These are phyloP conservation scores for Excalfactoria chinensis DNA, from an alignment of 2,113 vertebrate species.

Conservation along the genomic window DNA sequence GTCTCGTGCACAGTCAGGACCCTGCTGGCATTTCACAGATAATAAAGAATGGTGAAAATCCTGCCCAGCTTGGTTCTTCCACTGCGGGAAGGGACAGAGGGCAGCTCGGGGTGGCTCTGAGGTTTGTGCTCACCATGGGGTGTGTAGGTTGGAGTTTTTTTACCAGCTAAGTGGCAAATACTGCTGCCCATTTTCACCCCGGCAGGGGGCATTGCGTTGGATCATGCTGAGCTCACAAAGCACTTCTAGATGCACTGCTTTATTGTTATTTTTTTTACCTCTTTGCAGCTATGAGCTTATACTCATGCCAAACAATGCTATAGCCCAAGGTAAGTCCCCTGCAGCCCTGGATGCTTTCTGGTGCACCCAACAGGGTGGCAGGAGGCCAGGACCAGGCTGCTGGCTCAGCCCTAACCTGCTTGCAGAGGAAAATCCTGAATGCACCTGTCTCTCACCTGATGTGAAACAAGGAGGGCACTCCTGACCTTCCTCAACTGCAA, in stretches of 20 bases:
- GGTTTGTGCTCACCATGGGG: not conserved
- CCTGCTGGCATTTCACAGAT: slow-evolving; percentile 9
- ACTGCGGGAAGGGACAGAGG: not conserved
- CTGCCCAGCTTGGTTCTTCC: slow-evolving; percentile 47
- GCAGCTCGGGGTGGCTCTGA: not conserved
- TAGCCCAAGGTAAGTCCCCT: not conserved
- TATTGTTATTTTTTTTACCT: not conserved
- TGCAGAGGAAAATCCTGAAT: not conserved
- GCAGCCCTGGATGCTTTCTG: not conserved
- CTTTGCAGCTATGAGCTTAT: not conserved
- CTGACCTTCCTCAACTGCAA: not conserved
- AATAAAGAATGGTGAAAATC: slow-evolving; percentile 61
- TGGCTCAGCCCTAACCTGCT: not conserved
- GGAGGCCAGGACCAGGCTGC: not conserved
- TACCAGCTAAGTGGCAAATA: not conserved
- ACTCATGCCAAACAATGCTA: not conserved
- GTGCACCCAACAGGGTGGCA: not conserved
- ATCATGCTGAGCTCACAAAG: not conserved
- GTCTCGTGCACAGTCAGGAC: slow-evolving; percentile 10
- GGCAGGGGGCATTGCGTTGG: not conserved
- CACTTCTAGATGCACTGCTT: not conserved
- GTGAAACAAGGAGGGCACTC: not conserved
- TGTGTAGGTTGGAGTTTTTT: not conserved
- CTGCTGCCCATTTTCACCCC: not conserved
- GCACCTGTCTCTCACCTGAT: not conserved